phyloP scores from a whole-genome alignment of 1,140 invertebrate species.

The Drosophila navojoa region DNA sequence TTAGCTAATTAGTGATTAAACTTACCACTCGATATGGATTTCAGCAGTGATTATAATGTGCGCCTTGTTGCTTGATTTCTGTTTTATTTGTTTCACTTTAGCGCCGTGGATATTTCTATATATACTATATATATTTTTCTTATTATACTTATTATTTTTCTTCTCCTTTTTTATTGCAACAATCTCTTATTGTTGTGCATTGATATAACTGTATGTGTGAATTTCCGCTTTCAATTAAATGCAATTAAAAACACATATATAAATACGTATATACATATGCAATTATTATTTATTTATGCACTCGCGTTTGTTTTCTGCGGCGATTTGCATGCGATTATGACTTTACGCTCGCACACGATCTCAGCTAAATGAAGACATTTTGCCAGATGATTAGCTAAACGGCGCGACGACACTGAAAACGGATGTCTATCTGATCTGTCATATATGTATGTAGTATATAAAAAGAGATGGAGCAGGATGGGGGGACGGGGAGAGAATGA shows the following conservation, averaged over 20 bases:
- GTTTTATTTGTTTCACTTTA: slow-evolving; percentile 23
- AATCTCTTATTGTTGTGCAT: slow-evolving; percentile 47
- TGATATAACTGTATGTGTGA: slow-evolving; percentile 35
- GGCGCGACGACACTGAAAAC: slow-evolving; percentile 21
- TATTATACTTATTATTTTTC: slow-evolving; percentile 12
- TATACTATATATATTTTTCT: slow-evolving; percentile 1
- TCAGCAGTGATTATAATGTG: slow-evolving; percentile 13
- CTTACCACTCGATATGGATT: slow-evolving; percentile 39
- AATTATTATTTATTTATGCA: slow-evolving; percentile 52
- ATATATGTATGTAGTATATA: neutral
- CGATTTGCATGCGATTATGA: slow-evolving; percentile 52
- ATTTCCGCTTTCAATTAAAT: slow-evolving; percentile 76
- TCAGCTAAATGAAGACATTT: slow-evolving; percentile 32
- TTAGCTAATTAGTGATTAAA: slow-evolving; percentile 43
- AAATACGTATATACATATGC: slow-evolving; percentile 9
- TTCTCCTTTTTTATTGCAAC: slow-evolving; percentile 18
- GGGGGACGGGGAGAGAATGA: too few relatives aligned
- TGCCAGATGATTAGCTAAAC: slow-evolving; percentile 23
- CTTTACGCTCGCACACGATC: slow-evolving; percentile 46
- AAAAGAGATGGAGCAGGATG: too few relatives aligned
- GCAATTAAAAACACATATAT: slow-evolving; percentile 52
- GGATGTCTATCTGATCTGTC: slow-evolving; percentile 8
- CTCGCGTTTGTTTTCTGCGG: slow-evolving; percentile 55
- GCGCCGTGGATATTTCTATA: slow-evolving; percentile 15
- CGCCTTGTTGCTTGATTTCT: slow-evolving; percentile 5